Percentiles rank a stretch among this genome's conserved stretches.
Conservation (phyloP, 2,888 invertebrate genomes). For the Tolmerus cingulatus region DNA sequence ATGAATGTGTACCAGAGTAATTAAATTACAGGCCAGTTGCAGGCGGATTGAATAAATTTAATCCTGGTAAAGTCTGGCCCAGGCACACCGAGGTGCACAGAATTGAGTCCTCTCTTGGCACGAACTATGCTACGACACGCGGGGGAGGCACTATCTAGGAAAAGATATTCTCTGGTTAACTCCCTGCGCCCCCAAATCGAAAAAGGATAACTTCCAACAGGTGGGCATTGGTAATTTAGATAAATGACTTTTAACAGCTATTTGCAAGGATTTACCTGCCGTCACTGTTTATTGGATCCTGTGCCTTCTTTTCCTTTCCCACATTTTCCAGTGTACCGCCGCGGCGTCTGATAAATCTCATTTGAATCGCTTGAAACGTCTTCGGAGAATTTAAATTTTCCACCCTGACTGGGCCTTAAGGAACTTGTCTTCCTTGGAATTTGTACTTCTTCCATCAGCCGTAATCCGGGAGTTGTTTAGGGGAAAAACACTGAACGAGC, state of each 20-base stretch:
- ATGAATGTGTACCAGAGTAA: slow-evolving; percentile 23
- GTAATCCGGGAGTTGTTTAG: not conserved
- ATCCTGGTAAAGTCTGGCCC: not conserved
- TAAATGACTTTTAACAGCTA: slow-evolving; percentile 34
- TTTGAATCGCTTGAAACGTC: not conserved
- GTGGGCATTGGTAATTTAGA: slow-evolving; percentile 32
- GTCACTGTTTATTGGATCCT: not conserved
- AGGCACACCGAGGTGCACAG: not conserved
- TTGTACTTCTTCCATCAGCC: not conserved
- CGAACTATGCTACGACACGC: not conserved
- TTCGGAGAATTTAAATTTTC: not conserved
- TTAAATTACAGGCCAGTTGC: slow-evolving; percentile 11
- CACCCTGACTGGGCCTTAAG: not conserved
- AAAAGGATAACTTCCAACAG: slow-evolving; percentile 13
- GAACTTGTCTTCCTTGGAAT: not conserved
- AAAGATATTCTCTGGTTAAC: not conserved
- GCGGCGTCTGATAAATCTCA: not conserved
- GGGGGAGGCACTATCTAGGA: not conserved
- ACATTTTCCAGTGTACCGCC: not conserved
- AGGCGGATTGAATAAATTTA: slow-evolving; percentile 11
- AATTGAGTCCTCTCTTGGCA: not conserved
- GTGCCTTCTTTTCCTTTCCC: not conserved
- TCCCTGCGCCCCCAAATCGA: not conserved
- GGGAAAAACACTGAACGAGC: not conserved
- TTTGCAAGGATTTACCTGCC: slow-evolving; percentile 7